Base-by-base conservation (phyloP, 2,797 vertebrate genomes). In the Cryptoblepharus egeriae region DNA sequence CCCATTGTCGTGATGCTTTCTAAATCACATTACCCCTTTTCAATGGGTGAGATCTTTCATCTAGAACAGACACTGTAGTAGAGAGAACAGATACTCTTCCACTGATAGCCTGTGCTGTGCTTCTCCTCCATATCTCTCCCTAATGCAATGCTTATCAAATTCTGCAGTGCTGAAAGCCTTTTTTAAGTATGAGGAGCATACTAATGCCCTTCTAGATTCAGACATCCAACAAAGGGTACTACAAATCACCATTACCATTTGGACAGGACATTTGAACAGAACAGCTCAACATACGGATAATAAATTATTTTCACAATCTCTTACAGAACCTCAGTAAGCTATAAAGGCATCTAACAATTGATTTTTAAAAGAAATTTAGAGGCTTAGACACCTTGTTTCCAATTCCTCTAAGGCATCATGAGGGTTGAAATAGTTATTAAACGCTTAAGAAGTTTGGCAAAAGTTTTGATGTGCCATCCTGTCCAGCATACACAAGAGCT, bases 31-130 rank as follows among this genome's bases (percentile, higher is more conserved):
- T 42, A 4, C 39, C 39, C 45, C 45, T 52, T 85, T 93, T 91
- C 88, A 88, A 92, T n/a, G 55, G 88, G 87, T 1, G 4, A 22
- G 30, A 81, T n/a, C 60, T 81, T 73, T 82, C 72, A 90, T 84
- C 64, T 57, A 18, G 11, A 49, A 49, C 10, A 49, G 49, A 52
- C 10, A 52, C 15, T 52, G 15, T 49, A 11, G 45, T 8, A 10
- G 45, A 11, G 45, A 73, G n/a, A 57, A 37, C 30, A 18, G 10
- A 49, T 7, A 8, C 7, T 52, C 49, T 52, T n/a, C 49, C 49
- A 52, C 49, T 49, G 45, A 49, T 10, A 12, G 45, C 12, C 45
- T 49, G 9, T 49, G 45, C 45, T 18, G 84, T 77, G 71, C 67
- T 81, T 85, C 79, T 70, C 80, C 78, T 73, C 70, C 87, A 77